These are phyloP conservation scores for Chaetops frenatus DNA, from an alignment of 2,113 vertebrate species.

Conservation along the genomic window DNA sequence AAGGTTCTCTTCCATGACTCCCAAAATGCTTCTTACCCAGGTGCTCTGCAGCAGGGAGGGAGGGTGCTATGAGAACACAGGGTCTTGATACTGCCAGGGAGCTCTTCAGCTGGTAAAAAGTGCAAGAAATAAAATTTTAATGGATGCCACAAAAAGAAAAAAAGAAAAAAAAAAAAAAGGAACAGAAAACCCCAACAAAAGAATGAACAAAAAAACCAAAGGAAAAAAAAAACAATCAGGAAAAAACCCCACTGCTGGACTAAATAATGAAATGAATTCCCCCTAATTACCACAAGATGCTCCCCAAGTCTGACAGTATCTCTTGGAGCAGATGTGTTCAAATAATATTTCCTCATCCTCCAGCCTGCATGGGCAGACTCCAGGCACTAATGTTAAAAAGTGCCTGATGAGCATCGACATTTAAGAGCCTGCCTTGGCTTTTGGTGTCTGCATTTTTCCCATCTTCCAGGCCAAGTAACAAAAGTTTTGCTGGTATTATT, in stretches of 20 bases:
- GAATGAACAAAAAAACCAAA: accelerated
- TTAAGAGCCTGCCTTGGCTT: slow-evolving; percentile 19
- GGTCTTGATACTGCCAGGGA: background rate
- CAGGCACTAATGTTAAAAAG: background rate
- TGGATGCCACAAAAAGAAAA: background rate
- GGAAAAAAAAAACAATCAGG: background rate
- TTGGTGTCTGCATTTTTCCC: background rate
- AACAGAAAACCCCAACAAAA: background rate
- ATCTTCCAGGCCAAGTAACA: background rate
- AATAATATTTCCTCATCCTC: background rate
- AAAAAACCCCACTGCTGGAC: background rate
- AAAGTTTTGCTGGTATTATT: slow-evolving; percentile 5
- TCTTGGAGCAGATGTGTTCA: slow-evolving; percentile 27
- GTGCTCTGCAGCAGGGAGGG: background rate
- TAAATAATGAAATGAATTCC: background rate
- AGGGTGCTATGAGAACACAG: background rate
- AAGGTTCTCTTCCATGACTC: background rate
- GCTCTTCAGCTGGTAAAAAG: background rate
- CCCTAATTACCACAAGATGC: slow-evolving; percentile 60
- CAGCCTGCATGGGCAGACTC: slow-evolving; percentile 55
- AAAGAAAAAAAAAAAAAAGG: too few species aligned
- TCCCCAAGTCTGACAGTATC: slow-evolving; percentile 48
- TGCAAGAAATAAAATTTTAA: background rate
- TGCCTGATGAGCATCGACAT: background rate
- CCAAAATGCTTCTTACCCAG: background rate